Evolutionary conservation across 2,888 invertebrate species (phyloP).

Genomic region (Pollenia angustigena): DNA sequence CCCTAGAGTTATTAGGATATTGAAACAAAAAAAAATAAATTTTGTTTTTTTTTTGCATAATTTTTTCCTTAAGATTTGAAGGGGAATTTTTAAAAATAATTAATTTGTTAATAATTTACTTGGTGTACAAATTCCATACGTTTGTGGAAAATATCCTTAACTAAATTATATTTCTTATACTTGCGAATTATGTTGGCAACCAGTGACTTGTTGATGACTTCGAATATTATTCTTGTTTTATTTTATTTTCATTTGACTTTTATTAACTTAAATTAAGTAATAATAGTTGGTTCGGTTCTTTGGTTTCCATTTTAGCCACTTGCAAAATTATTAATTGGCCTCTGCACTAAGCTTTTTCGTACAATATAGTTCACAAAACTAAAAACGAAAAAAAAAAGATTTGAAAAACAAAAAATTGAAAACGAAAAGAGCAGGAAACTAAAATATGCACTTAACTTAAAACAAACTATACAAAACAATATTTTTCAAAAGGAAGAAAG

Average conservation of each 20-base stretch:
- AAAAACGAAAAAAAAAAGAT: constrained; percentile 3
- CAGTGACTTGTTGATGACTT: neutral
- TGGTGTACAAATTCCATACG: too few species aligned
- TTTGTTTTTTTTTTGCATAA: too few species aligned
- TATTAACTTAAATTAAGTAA: constrained; percentile 35
- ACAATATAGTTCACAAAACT: neutral
- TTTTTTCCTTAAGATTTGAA: too few species aligned
- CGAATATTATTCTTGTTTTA: neutral
- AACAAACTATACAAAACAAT: constrained; percentile 56
- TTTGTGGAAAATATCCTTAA: too few species aligned
- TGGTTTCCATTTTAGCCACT: constrained; percentile 17
- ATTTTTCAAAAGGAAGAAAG: constrained; percentile 7
- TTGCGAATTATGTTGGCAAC: neutral
- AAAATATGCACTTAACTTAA: constrained; percentile 18
- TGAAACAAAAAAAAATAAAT: too few species aligned
- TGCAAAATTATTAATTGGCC: constrained; percentile 17
- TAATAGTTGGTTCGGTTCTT: constrained; percentile 3
- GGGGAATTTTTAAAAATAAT: too few species aligned
- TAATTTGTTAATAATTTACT: too few species aligned
- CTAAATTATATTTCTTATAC: too few species aligned
- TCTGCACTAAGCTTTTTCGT: neutral
- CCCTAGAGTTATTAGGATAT: too few species aligned
- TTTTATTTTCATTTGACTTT: constrained; percentile 41
- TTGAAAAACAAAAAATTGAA: neutral
- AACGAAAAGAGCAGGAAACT: neutral